Percentiles rank a stretch among this genome's conserved stretches.
Conservation (phyloP, 2,113 vertebrate species). For the Emydocephalus ijimae region DNA sequence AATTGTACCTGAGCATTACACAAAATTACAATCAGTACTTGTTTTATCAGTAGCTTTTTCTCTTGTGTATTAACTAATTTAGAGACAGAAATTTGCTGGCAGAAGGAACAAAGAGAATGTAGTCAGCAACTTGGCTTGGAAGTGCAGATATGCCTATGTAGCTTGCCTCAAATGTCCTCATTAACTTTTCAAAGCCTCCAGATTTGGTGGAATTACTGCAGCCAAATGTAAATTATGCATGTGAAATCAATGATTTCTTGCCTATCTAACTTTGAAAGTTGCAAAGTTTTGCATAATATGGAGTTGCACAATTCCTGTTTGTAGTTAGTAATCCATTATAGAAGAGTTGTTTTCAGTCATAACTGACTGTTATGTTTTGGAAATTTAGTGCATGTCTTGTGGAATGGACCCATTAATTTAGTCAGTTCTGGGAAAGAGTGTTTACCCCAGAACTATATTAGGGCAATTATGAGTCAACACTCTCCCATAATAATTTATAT, state of each 20-base stretch:
- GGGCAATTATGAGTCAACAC: neutral
- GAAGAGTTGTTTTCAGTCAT: neutral
- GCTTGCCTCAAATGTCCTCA: slow-evolving; percentile 28
- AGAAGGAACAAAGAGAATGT: slow-evolving; percentile 4
- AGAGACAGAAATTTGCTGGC: slow-evolving; percentile 6
- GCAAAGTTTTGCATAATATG: slow-evolving; percentile 9
- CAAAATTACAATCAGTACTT: neutral
- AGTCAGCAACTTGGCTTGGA: slow-evolving; percentile 3
- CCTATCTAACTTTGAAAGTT: neutral
- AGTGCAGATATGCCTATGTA: neutral
- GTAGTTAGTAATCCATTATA: neutral
- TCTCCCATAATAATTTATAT: neutral
- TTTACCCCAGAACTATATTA: neutral
- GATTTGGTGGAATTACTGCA: slow-evolving; percentile 21
- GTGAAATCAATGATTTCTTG: slow-evolving; percentile 20
- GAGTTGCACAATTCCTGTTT: neutral
- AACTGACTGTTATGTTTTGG: neutral
- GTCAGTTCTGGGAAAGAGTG: neutral
- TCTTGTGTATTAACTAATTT: neutral
- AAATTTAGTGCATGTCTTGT: neutral
- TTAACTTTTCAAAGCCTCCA: slow-evolving; percentile 42
- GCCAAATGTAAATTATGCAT: slow-evolving; percentile 30
- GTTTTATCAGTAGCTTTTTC: slow-evolving; percentile 11
- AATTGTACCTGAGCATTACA: slow-evolving; percentile 9
- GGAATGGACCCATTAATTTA: neutral